These are phyloP conservation scores for Pristiophorus japonicus DNA, from an alignment of 2,113 vertebrate species.

Conservation along the genomic window DNA sequence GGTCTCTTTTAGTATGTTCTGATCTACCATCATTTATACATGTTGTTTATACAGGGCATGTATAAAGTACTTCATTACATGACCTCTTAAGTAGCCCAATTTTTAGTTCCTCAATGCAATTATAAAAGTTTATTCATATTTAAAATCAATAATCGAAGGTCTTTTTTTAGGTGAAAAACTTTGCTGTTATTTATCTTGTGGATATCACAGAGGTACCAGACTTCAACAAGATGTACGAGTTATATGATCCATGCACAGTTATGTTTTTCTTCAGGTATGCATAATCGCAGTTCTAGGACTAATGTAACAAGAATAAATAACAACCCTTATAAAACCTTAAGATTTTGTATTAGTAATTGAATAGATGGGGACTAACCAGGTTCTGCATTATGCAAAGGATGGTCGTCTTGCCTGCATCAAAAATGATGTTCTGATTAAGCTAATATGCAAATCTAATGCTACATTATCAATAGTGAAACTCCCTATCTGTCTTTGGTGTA, in stretches of 20 bases:
- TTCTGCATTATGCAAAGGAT: background rate
- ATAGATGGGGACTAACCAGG: background rate
- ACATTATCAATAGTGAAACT: background rate
- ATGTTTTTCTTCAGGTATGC: slow-evolving; percentile 98
- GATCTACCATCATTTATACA: background rate
- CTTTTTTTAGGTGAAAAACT: slow-evolving; percentile 85
- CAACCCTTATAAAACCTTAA: background rate
- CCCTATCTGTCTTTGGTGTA: background rate
- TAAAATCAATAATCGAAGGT: background rate
- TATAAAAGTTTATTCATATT: background rate
- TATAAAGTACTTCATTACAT: background rate
- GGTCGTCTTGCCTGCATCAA: background rate
- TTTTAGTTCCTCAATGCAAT: background rate
- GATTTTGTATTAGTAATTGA: background rate
- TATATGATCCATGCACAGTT: slow-evolving; percentile 93
- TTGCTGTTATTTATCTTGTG: slow-evolving; percentile 95
- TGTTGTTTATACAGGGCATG: background rate
- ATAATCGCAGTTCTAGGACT: background rate
- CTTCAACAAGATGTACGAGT: slow-evolving; percentile 99
- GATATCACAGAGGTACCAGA: slow-evolving; percentile 98
- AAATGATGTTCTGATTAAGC: background rate
- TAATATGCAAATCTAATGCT: background rate
- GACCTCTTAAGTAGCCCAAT: background rate
- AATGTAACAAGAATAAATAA: background rate
- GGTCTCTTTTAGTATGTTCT: no score